Evolutionary conservation across 2,888 invertebrate genomes (phyloP).

Genomic region (Gonocerus acuteangulatus): DNA sequence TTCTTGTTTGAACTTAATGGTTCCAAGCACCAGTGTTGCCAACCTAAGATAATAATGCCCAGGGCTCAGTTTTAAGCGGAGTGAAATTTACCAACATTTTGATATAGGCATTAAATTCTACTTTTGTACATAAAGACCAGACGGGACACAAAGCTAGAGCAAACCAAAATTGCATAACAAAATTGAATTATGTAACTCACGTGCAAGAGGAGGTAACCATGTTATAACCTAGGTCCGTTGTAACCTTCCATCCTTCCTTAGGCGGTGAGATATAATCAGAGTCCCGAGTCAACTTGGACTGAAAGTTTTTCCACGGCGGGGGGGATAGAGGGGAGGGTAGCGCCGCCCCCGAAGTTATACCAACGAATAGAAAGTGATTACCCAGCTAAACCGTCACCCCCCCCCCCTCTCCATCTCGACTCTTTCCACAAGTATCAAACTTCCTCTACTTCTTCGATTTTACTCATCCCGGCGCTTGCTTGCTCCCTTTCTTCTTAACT

Average conservation of each 20-base stretch:
- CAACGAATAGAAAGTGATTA: slow-evolving; percentile 27
- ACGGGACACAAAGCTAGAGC: too few species aligned
- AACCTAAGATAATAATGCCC: too few species aligned
- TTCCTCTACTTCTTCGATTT: slow-evolving; percentile 22
- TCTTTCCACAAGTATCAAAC: slow-evolving; percentile 16
- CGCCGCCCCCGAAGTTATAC: slow-evolving; percentile 21
- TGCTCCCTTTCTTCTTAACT: slow-evolving; percentile 22
- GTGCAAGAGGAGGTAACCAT: slow-evolving; percentile 19
- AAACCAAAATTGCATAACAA: too few species aligned
- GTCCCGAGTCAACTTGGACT: slow-evolving; percentile 23
- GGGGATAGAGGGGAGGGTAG: not conserved
- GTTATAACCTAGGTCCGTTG: not conserved
- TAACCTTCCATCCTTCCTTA: slow-evolving; percentile 10
- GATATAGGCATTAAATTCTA: too few species aligned
- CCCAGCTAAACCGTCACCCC: slow-evolving; percentile 22
- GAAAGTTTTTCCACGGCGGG: slow-evolving; percentile 20
- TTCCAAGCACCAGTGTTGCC: too few species aligned
- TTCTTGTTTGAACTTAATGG: too few species aligned
- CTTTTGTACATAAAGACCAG: too few species aligned
- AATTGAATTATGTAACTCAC: slow-evolving; percentile 2
- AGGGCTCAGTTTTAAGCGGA: too few species aligned
- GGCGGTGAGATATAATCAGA: slow-evolving; percentile 21
- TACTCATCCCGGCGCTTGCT: slow-evolving; percentile 2
- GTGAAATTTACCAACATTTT: too few species aligned
- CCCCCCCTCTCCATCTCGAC: not conserved